These are phyloP conservation scores for Theretra japonica DNA, from an alignment of 2,888 invertebrate genomes.

Conservation along the genomic window DNA sequence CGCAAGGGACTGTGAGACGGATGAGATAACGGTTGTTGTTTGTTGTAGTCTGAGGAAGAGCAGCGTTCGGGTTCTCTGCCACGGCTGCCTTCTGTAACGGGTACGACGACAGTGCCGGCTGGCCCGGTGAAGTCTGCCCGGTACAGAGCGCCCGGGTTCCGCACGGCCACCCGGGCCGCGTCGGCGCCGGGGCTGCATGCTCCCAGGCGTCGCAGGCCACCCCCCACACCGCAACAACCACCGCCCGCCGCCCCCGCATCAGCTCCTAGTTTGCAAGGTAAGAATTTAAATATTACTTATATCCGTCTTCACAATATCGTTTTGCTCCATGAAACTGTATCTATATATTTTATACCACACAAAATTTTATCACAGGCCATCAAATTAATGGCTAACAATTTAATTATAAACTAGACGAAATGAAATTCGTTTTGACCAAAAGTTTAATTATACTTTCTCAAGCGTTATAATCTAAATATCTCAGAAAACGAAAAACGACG, in stretches of 20 bases:
- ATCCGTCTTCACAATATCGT: no score
- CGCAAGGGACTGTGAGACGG: not conserved
- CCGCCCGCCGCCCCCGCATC: constrained; percentile 74
- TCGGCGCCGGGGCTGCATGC: constrained; percentile 91
- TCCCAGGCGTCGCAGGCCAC: constrained; percentile 84
- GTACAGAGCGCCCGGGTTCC: constrained; percentile 93
- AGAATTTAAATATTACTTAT: constrained; percentile 58
- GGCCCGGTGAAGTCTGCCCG: constrained; percentile 92
- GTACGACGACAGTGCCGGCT: constrained; percentile 80
- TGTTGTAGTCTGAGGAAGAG: constrained; percentile 80
- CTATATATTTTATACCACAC: no score
- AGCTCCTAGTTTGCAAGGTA: constrained; percentile 85
- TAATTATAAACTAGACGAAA: constrained; percentile 36
- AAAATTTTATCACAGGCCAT: not conserved
- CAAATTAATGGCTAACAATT: not conserved
- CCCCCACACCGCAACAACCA: constrained; percentile 71
- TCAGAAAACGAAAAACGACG: not conserved
- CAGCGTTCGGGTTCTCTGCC: constrained; percentile 91
- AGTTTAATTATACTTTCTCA: constrained; percentile 46
- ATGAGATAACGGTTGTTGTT: not conserved
- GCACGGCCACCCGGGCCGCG: constrained; percentile 89
- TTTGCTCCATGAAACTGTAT: no score
- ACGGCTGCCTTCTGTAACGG: constrained; percentile 86
- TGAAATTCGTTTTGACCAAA: constrained; percentile 43
- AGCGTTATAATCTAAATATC: constrained; percentile 37